These are phyloP conservation scores for Excalfactoria chinensis DNA, from an alignment of 2,113 vertebrate species.

Conservation along the genomic window DNA sequence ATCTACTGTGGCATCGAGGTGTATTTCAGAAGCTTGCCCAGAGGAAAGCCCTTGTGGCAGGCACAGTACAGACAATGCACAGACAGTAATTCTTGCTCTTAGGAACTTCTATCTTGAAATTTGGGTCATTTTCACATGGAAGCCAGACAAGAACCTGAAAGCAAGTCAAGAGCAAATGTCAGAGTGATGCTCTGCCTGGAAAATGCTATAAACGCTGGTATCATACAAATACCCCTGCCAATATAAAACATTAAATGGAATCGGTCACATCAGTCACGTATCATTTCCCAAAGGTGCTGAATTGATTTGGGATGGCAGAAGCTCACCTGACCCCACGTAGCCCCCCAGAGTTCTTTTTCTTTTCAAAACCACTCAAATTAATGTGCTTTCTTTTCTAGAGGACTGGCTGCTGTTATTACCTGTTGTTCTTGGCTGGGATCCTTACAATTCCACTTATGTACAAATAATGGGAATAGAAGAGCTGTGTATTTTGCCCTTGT, in stretches of 20 bases:
- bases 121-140: background rate
- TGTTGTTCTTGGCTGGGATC: background rate
- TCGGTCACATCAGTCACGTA: background rate
- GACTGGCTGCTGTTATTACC: background rate
- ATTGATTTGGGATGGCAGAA: background rate
- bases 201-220: background rate
- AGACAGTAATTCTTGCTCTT: background rate
- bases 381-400: background rate
- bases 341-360: background rate
- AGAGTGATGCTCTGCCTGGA: background rate
- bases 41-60: background rate
- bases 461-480: background rate
- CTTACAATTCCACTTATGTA: background rate
- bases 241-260: background rate
- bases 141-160: background rate
- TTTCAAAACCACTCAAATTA: background rate
- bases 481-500: background rate
- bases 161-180: background rate
- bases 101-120: background rate
- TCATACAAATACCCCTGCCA: background rate
- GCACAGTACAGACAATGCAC: background rate
- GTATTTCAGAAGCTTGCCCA: background rate
- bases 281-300: background rate
- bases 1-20: background rate
- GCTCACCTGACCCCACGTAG: background rate